Evolutionary conservation across 2,888 invertebrate genomes (phyloP).

Genomic region (Coelopa pilipes): DNA sequence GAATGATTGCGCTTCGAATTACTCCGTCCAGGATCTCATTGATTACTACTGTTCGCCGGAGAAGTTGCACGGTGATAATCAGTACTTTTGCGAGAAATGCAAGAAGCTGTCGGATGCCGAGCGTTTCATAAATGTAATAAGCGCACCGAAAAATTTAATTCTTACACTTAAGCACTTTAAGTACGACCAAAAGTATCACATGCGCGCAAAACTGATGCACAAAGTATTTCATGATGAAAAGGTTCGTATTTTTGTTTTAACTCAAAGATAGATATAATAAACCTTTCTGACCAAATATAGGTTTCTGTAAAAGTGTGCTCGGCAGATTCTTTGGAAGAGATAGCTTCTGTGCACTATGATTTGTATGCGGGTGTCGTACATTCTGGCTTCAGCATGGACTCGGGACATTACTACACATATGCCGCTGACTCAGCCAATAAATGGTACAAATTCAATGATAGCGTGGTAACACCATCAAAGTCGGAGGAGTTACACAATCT

Average conservation of each 20-base stretch:
- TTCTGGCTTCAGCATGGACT: slow-evolving; percentile 83
- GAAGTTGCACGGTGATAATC: slow-evolving; percentile 81
- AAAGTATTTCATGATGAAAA: slow-evolving; percentile 73
- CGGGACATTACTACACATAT: slow-evolving; percentile 89
- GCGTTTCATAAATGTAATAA: slow-evolving; percentile 75
- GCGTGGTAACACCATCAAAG: slow-evolving; percentile 73
- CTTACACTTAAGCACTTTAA: slow-evolving; percentile 84
- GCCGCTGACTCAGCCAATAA: slow-evolving; percentile 72
- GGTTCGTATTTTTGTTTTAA: slow-evolving; percentile 7
- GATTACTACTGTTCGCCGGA: slow-evolving; percentile 84
- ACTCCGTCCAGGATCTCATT: slow-evolving; percentile 80
- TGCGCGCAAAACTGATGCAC: slow-evolving; percentile 83
- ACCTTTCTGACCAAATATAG: slow-evolving; percentile 42
- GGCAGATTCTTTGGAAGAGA: slow-evolving; percentile 58
- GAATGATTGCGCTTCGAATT: slow-evolving; percentile 64
- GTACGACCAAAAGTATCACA: slow-evolving; percentile 76
- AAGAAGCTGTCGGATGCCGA: slow-evolving; percentile 81
- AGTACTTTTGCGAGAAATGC: slow-evolving; percentile 84
- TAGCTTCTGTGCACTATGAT: slow-evolving; percentile 71
- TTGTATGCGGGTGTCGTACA: slow-evolving; percentile 88
- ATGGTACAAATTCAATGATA: slow-evolving; percentile 88
- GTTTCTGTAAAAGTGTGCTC: slow-evolving; percentile 66
- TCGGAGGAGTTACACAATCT: slow-evolving; percentile 73
- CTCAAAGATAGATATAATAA: not conserved
- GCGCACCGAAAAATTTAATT: slow-evolving; percentile 81